Base-by-base conservation (phyloP, 1,140 invertebrate species). In the Brachionus sp. region DNA sequence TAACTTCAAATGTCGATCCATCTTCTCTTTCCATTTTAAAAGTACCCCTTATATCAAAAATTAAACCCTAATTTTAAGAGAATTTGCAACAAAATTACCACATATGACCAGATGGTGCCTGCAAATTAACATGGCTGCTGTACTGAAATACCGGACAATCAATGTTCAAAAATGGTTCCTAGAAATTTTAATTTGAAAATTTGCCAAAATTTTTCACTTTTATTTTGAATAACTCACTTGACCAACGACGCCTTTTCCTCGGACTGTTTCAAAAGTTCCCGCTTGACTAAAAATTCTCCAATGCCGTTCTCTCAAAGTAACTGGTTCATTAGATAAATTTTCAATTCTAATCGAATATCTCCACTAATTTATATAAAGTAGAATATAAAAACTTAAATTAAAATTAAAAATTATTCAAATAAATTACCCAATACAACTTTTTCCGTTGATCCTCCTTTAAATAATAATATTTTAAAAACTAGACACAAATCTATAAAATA, bases 61-160 rank as follows among this genome's bases (percentile, higher is more conserved):
- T 42, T n/a, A 64, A 42, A 7, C 9, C 33, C 5, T 23, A 5
- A 33, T n/a, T 77, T 53, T 46, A 9, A 70, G 16, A 10, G 12
- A 4, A 25, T 46, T 62, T 46, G 5, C 12, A 1, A 23, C 5
- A 33, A 25, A 64, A n/a, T 10, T 66, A 84, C 96, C 96, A 98
- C 96, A 98, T 98, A 87, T 98, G 95, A 39, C 96, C 96, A 89
- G 94, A 95, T n/a, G 95, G 95, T 66, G 95, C 95, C 90, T 98
- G 95, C 77, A 98, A 90, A 85, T 94, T 95, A 35, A 98, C 95
- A 89, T 98, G 96, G 89, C 94, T 96, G 87, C 94, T 95, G 88
- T 98, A 98, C 89, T 98, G 96, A 90, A 98, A 98, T 85, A 95
- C 95, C 70, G 96, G 96, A 84, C 94, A 91, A 50, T 92, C 91